A percentile compares a stretch with the other conserved stretches of the same genome.
These are phyloP conservation scores for Lamellibrachia satsuma DNA, from an alignment of 2,888 invertebrate genomes.

Conservation along the genomic window DNA sequence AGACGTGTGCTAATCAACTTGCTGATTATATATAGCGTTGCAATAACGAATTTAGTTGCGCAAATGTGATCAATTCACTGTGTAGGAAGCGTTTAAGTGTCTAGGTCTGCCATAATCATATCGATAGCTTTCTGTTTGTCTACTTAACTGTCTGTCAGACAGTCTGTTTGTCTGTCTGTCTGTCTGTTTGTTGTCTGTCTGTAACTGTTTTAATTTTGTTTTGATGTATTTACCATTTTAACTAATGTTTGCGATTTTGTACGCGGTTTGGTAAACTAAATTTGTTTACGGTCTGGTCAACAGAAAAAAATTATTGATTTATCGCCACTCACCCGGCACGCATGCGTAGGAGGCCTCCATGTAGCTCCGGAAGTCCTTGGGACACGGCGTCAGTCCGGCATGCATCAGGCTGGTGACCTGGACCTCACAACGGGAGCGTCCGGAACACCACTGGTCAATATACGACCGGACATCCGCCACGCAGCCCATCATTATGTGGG, in stretches of 20 bases:
- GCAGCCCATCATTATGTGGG: constrained; percentile 40
- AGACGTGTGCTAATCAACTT: background rate
- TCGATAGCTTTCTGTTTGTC: background rate
- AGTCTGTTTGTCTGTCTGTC: background rate
- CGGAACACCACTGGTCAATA: constrained; percentile 35
- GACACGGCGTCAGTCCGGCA: constrained; percentile 40
- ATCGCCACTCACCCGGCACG: constrained; percentile 34
- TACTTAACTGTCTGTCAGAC: background rate
- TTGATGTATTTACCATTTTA: too few relatives aligned
- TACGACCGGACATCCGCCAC: constrained; percentile 39
- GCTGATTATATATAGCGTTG: background rate
- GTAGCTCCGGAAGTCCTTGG: constrained; percentile 43
- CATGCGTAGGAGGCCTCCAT: constrained; percentile 41
- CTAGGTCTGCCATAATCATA: background rate
- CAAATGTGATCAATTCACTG: background rate
- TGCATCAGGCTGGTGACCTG: constrained; percentile 39
- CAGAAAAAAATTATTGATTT: background rate
- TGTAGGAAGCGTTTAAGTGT: background rate
- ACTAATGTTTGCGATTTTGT: too few relatives aligned
- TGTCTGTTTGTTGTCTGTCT: too few relatives aligned
- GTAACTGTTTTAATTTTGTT: too few relatives aligned
- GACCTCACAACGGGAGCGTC: constrained; percentile 36
- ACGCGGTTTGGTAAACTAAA: too few relatives aligned
- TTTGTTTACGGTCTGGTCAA: too few relatives aligned
- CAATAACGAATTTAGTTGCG: background rate